Percentiles rank a stretch among this genome's conserved stretches.
Conservation (phyloP, 2,113 vertebrate genomes). For the Polypterus senegalus region DNA sequence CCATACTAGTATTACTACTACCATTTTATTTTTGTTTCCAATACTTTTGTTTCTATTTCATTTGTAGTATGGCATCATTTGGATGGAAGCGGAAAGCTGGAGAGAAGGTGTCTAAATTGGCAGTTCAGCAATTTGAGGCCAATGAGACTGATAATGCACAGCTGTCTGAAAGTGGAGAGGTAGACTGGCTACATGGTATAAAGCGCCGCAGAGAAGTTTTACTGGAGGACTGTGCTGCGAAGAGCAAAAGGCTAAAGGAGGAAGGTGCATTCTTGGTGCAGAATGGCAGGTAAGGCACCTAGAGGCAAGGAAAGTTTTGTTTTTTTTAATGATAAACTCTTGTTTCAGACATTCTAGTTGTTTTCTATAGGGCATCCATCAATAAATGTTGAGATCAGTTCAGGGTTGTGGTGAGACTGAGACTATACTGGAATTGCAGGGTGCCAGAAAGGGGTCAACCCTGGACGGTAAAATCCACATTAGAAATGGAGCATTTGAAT, state of each 20-base stretch:
- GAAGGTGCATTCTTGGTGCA: constrained; percentile 72
- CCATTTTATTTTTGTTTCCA: neutral
- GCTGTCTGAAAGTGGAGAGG: constrained; percentile 34
- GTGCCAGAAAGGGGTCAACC: too few relatives aligned
- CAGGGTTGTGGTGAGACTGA: too few relatives aligned
- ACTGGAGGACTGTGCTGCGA: constrained; percentile 58
- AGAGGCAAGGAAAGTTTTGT: too few relatives aligned
- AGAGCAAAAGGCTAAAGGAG: constrained; percentile 69
- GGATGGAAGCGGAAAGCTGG: constrained; percentile 91
- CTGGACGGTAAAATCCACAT: too few relatives aligned
- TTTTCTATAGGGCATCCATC: too few relatives aligned
- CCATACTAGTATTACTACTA: too few relatives aligned
- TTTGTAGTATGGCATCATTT: constrained; percentile 77
- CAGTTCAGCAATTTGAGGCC: constrained; percentile 74
- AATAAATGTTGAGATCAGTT: too few relatives aligned
- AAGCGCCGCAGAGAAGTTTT: constrained; percentile 67
- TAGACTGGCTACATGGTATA: constrained; percentile 56
- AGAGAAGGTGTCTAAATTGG: constrained; percentile 78
- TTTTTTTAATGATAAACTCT: too few relatives aligned
- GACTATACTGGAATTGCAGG: too few relatives aligned
- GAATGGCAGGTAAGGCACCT: constrained; percentile 58
- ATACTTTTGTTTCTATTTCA: neutral
- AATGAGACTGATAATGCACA: constrained; percentile 51
- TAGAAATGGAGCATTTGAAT: too few relatives aligned
- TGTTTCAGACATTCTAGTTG: too few relatives aligned